Evolutionary conservation across 2,888 invertebrate genomes (phyloP).

Genomic region (Pachliopta kotzebuea): DNA sequence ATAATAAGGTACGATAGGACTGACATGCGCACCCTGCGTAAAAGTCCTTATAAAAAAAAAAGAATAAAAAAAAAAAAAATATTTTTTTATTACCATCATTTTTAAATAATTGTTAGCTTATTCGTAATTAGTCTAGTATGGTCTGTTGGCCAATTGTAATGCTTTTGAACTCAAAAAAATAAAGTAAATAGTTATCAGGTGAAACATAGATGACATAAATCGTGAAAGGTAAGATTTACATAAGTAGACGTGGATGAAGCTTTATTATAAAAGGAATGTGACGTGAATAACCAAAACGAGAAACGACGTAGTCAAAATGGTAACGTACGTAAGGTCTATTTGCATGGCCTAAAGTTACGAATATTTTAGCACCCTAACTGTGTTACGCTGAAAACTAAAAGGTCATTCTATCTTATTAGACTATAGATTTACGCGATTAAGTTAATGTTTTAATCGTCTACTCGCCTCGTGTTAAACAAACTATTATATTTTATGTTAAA

Average conservation of each 20-base stretch:
- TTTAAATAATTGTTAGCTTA: no score
- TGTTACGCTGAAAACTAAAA: neutral
- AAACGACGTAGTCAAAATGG: conserved; percentile 14
- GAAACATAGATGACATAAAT: conserved; percentile 3
- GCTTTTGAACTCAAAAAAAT: neutral
- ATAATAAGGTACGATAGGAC: no score
- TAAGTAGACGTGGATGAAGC: conserved; percentile 6
- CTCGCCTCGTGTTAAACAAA: no score
- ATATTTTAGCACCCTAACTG: conserved; percentile 1
- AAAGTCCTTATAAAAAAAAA: no score
- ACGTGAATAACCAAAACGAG: conserved; percentile 14
- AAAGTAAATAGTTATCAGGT: neutral
- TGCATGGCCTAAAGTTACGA: neutral
- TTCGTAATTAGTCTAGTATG: neutral
- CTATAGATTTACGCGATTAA: no score
- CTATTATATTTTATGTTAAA: no score
- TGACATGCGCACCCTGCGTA: no score
- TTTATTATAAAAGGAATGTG: conserved; percentile 19
- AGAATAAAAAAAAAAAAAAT: no score
- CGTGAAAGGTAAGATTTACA: conserved; percentile 10
- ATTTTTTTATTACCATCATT: no score
- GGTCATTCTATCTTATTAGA: neutral
- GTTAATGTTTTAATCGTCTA: no score
- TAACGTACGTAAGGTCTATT: conserved; percentile 1
- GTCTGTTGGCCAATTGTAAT: neutral